Conservation (phyloP, 2,113 vertebrate species). For the Poeciliopsis occidentalis region DNA sequence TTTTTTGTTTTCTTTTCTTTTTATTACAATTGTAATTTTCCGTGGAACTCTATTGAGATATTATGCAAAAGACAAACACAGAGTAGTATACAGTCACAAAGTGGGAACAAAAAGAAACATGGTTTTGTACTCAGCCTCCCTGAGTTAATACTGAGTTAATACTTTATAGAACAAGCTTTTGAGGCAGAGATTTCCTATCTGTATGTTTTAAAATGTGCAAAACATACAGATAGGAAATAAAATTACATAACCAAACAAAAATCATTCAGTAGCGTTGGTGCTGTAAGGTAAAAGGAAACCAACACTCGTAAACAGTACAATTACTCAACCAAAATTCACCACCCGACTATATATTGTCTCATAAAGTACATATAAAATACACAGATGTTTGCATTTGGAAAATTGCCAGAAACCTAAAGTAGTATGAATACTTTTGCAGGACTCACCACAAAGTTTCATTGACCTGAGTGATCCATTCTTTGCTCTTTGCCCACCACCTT, state of each 20-base stretch:
- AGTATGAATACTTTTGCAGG: not conserved
- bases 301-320: no score
- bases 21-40: not conserved
- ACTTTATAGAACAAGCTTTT: not conserved
- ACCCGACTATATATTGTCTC: not conserved
- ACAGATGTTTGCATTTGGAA: not conserved
- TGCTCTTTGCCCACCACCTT: slow-evolving; percentile 35
- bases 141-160: not conserved
- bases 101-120: not conserved
- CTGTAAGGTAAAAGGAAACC: no score
- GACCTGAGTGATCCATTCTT: slow-evolving; percentile 10
- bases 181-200: not conserved
- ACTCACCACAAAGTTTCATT: not conserved
- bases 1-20: not conserved
- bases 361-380: not conserved
- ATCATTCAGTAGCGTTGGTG: no score
- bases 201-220: no score
- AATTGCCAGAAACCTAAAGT: not conserved
- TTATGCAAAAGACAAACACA: not conserved
- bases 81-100: not conserved
- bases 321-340: no score
- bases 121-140: not conserved
- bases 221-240: no score
- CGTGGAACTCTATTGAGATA: not conserved
- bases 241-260: no score